A percentile compares a stretch with the other conserved stretches of the same genome.
Conservation (phyloP, 2,888 invertebrate genomes). For the Eristalis pertinax region DNA sequence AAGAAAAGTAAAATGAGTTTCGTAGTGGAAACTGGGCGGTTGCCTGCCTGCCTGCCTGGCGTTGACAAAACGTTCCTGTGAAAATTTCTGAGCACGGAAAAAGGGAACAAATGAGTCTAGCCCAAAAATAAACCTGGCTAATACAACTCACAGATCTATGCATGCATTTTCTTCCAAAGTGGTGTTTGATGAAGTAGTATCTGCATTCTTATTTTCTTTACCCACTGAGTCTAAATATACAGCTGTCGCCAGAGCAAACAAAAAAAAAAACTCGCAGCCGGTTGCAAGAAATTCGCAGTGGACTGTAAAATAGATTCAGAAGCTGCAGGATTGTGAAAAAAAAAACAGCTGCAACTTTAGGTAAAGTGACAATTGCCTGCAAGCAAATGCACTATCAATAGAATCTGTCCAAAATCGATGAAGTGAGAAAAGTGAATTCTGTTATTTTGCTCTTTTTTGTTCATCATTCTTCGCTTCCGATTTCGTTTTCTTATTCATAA, state of each 20-base stretch:
- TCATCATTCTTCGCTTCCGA: conserved; percentile 11
- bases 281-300: conserved; percentile 10
- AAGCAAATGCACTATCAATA: conserved; percentile 54
- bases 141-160: conserved; percentile 23
- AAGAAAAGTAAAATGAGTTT: conserved; percentile 11
- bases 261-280: conserved; percentile 40
- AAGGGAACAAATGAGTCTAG: conserved; percentile 46
- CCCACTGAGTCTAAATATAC: conserved; percentile 33
- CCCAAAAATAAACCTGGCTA: conserved; percentile 56
- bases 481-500: conserved; percentile 42
- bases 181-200: conserved; percentile 16
- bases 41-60: conserved; percentile 27
- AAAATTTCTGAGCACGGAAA: conserved; percentile 31
- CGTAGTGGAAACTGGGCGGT: conserved; percentile 58
- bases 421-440: conserved; percentile 55
- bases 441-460: conserved; percentile 43
- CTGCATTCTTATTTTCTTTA: background rate
- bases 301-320: background rate
- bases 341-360: conserved; percentile 52
- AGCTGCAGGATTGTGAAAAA: background rate
- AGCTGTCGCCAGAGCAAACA: conserved; percentile 26
- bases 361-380: conserved; percentile 6
- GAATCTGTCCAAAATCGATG: conserved; percentile 70
- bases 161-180: conserved; percentile 47
- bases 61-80: conserved; percentile 33